These are phyloP conservation scores for Sinella curviseta DNA, from an alignment of 1,140 invertebrate genomes.

Conservation along the genomic window DNA sequence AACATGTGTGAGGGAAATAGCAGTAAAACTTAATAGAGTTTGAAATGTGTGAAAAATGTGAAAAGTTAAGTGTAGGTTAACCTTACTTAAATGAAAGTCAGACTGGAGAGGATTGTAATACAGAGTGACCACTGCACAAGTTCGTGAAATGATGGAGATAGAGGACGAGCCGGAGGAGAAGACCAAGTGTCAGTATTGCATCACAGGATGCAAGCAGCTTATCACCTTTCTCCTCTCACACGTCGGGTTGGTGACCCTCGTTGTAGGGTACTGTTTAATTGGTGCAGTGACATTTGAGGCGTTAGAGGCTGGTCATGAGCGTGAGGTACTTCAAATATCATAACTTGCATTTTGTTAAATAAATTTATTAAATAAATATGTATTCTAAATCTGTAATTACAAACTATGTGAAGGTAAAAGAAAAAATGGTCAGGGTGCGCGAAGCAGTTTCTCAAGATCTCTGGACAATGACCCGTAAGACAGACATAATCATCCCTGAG, in stretches of 20 bases:
- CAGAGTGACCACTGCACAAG: no score
- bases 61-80: no score
- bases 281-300: conserved; percentile 78
- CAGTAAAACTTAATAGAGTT: no score
- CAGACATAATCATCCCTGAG: conserved; percentile 66
- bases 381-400: background rate
- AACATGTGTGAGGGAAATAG: no score
- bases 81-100: no score
- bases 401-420: conserved; percentile 63
- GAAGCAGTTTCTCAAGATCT: conserved; percentile 74
- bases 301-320: conserved; percentile 42
- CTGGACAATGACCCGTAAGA: conserved; percentile 72
- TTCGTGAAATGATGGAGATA: conserved; percentile 26
- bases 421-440: conserved; percentile 71
- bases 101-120: no score
- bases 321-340: background rate
- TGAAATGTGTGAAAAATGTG: no score
- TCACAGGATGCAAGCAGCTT: conserved; percentile 58
- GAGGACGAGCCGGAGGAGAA: conserved; percentile 45
- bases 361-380: background rate
- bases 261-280: conserved; percentile 83
- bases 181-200: conserved; percentile 44
- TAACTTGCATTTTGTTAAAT: background rate
- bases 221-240: conserved; percentile 84
- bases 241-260: conserved; percentile 79